Conservation (phyloP, 1,140 invertebrate genomes). For the Heliconius hermathena region DNA sequence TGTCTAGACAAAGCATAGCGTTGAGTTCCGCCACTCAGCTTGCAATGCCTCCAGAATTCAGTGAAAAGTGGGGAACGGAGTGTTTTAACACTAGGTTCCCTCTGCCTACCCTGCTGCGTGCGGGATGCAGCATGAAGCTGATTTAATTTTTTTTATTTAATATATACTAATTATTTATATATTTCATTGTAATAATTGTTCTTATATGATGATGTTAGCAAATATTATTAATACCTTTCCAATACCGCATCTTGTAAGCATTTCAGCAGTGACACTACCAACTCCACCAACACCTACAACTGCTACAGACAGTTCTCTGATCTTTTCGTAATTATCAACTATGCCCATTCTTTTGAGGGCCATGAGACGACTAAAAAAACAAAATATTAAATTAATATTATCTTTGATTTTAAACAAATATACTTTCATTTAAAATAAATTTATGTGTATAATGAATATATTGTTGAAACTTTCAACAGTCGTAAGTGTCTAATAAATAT, state of each 20-base stretch:
- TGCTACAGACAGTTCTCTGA: constrained; percentile 94
- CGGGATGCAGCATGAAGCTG: too few species aligned
- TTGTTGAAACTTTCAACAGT: too few species aligned
- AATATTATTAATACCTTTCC: constrained; percentile 88
- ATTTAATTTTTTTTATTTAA: too few species aligned
- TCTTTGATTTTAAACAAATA: too few species aligned
- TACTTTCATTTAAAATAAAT: background rate
- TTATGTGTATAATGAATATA: background rate
- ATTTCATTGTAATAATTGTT: background rate
- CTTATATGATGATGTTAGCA: background rate
- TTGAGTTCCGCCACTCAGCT: too few species aligned
- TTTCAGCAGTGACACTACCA: constrained; percentile 99
- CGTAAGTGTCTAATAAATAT: too few species aligned
- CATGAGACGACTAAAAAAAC: constrained; percentile 94
- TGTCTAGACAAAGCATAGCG: too few species aligned
- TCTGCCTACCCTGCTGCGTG: too few species aligned
- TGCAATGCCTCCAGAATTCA: too few species aligned
- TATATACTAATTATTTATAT: background rate
- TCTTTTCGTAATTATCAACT: constrained; percentile 98
- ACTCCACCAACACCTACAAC: constrained; percentile 99
- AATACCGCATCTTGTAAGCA: constrained; percentile 98
- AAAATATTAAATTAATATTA: background rate
- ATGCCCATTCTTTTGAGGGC: constrained; percentile 99
- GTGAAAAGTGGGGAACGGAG: too few species aligned
- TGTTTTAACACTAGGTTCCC: too few species aligned